Base-by-base conservation (phyloP, 2,797 vertebrate genomes). In the Sebastes reedi region DNA sequence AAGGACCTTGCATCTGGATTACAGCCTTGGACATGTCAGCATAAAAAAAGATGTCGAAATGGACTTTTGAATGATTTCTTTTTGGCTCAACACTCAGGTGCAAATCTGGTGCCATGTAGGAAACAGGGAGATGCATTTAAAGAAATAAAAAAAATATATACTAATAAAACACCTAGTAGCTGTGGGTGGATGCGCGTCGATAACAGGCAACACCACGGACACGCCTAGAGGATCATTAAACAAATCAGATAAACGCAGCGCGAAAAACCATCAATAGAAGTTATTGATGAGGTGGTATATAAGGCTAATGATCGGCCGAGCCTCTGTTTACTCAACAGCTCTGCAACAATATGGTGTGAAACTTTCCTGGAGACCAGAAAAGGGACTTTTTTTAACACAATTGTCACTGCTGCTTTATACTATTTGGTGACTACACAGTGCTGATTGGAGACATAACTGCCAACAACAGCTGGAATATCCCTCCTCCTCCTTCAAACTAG, bases 251-350 rank as follows among this genome's bases (percentile, higher is more conserved):
- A 94, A 95, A 95, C 82, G 81, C 86, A 92, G 90, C 67, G 90
- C 83, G 72, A 90, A 91, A 91, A 92, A 82, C 69, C 89, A 95
- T 97, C 97, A 90, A 97, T 97, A 96, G 71, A 75, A 82, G 93
- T 91, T 95, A 96, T 96, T 91, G 90, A 95, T 93, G 92, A 92
- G 91, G 92, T 92, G 92, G 88, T 93, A 95, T 96, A 95, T 93
- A 95, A 96, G 90, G 91, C 85, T 93, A 92, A 92, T 92, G 93
- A 95, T 92, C 88, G 89, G 83, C 77, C 86, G 16, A 90, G 90
- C 85, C 77, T 84, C 78, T 87, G 88, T 92, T 94, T 92, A 88
- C 88, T 90, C 75, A 84, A 89, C 84, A 89, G 86, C 85, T 88
- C 55, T 29, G 58, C 75, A 75, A 91, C 89, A 88, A 87, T 82